Percentiles rank a stretch among this genome's conserved stretches.
Conservation (phyloP, 2,888 invertebrate genomes). For the Rotaria sp. region DNA sequence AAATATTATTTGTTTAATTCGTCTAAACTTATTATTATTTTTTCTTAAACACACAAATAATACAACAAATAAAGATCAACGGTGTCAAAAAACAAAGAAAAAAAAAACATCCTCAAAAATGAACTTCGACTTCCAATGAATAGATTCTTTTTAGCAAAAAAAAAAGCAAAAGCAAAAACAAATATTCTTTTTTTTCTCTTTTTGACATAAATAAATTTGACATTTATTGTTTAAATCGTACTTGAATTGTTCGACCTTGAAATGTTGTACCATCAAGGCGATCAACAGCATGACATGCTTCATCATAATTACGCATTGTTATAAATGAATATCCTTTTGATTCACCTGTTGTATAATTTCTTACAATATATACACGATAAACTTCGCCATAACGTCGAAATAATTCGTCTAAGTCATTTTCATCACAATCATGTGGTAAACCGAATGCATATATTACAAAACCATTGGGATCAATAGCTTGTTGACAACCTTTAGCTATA, state of each 20-base stretch:
- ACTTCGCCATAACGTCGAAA: constrained; percentile 15
- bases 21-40: neutral
- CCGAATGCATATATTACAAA: constrained; percentile 31
- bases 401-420: constrained; percentile 25
- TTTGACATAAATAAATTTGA: neutral
- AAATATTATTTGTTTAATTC: neutral
- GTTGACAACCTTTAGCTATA: constrained; percentile 11
- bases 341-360: constrained; percentile 27
- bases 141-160: neutral
- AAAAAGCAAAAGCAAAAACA: neutral
- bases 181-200: neutral
- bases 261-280: neutral
- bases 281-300: neutral
- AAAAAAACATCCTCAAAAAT: neutral
- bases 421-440: constrained; percentile 27
- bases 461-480: constrained; percentile 24
- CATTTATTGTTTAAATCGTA: constrained; percentile 23
- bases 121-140: neutral
- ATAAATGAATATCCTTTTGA: constrained; percentile 26
- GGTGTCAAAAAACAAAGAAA: neutral
- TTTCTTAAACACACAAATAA: neutral
- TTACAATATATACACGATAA: constrained; percentile 18
- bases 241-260: constrained; percentile 27
- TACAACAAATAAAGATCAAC: constrained; percentile 19
- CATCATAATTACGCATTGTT: constrained; percentile 24